These are phyloP conservation scores for Carollia perspicillata DNA, from an alignment of 2,113 vertebrate species.

Conservation along the genomic window DNA sequence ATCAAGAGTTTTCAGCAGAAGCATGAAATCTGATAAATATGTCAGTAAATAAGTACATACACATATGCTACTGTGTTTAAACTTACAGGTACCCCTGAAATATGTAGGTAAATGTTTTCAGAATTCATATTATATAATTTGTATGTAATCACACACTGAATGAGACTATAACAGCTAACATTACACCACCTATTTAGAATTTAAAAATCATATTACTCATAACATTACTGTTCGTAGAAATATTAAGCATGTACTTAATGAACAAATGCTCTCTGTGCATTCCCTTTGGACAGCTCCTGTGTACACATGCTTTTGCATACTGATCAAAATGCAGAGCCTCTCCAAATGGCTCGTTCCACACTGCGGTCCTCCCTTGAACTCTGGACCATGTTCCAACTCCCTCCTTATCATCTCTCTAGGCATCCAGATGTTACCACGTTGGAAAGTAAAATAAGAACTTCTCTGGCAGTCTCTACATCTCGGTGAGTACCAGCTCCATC, in stretches of 20 bases:
- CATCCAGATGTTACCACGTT: background rate
- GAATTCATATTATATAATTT: background rate
- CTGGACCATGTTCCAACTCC: background rate
- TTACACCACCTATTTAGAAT: background rate
- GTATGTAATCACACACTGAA: background rate
- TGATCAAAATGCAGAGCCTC: background rate
- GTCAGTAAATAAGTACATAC: background rate
- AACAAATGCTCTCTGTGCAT: fast-evolving
- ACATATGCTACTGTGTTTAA: background rate
- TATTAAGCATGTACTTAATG: background rate
- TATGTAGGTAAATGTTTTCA: background rate
- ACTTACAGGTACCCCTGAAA: background rate
- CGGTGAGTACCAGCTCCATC: background rate
- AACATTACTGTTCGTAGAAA: background rate
- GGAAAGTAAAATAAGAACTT: background rate
- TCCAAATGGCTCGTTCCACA: background rate
- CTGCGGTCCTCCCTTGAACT: background rate
- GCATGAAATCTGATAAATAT: background rate
- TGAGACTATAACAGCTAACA: background rate
- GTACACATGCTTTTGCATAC: fast-evolving
- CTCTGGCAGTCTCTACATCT: background rate
- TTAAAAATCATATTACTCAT: background rate
- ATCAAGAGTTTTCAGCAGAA: background rate
- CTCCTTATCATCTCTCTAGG: too few relatives aligned
- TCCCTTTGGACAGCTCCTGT: background rate